Evolutionary conservation across 2,888 invertebrate genomes (phyloP), one percentile per base, ranked within the genome.

Genomic region (Lypha dubia): DNA sequence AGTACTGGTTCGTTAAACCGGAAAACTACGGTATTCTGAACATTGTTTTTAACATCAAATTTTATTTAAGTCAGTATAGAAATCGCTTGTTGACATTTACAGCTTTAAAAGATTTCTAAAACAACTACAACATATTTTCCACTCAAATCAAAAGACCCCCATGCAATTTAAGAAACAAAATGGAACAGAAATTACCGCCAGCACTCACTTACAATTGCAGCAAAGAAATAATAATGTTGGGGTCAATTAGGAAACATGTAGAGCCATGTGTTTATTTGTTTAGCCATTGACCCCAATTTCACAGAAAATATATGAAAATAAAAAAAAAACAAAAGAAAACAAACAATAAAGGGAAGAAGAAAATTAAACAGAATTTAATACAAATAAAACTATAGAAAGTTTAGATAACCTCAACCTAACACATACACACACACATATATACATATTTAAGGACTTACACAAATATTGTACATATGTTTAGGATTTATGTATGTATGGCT

Each of bases 241-340:
- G 63, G 28, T 63, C 49, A 62, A 24, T 62, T 51, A 20, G 9
- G 22, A 7, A n/a, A 71, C 71, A 68, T 32, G 58, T 46, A 35
- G 6, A 63, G 53, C 28, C 65, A 68, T 68, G 49, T 67, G 35
- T 49, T 62, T 77, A 58, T 77, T 77, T 60, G 68, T 68, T 15
- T 51, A 62, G 46, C 60, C 53, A 77, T 62, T 70, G 77, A 70
- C 77, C 38, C 62, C 28, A 70, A 28, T 77, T 68, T 58, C 0
- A 22, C 9, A 46, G 3, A 15, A 15, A 44, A n/a, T n/a, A n/a
- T n/a, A n/a, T n/a, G 4, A 15, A 44, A 1, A 15, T n/a, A 44
- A 15, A 44, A 17, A 46, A 35, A 46, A n/a, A 62, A 8, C 46
- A 32, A 5, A 15, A 38, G 24, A 20, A 68, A 44, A 8, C 7